Conservation (phyloP, 2,113 vertebrate species). For the Aplodontia rufa region DNA sequence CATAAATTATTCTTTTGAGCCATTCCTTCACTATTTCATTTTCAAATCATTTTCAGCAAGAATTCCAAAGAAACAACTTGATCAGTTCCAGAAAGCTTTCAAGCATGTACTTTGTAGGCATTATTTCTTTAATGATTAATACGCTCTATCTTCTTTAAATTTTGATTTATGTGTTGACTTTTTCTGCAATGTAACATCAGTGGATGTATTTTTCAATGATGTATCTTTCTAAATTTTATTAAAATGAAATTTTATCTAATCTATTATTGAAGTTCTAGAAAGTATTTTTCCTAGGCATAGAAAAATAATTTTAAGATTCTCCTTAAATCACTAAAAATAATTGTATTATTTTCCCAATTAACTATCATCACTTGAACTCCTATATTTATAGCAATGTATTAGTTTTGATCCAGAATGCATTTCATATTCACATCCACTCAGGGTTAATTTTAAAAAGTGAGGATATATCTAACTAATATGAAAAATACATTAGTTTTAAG, state of each 20-base stretch:
- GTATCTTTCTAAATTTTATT: slow-evolving; percentile 20
- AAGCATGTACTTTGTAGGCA: neutral
- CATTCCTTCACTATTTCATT: neutral
- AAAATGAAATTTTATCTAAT: neutral
- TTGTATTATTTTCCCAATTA: slow-evolving; percentile 31
- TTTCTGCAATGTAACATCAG: neutral
- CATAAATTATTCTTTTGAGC: neutral
- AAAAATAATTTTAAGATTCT: slow-evolving; percentile 24
- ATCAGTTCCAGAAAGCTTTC: neutral
- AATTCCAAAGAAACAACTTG: neutral
- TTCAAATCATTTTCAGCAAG: slow-evolving; percentile 3
- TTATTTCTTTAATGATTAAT: neutral
- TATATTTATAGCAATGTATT: neutral
- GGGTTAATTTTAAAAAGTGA: slow-evolving; percentile 34
- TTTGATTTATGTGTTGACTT: neutral
- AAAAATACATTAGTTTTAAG: slow-evolving; percentile 20
- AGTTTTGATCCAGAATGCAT: neutral
- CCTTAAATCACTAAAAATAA: slow-evolving; percentile 1
- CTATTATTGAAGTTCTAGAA: neutral
- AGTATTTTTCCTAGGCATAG: slow-evolving; percentile 13
- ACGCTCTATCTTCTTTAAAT: slow-evolving; percentile 1
- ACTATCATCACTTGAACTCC: neutral
- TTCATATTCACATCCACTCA: slow-evolving; percentile 7
- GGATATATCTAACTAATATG: neutral
- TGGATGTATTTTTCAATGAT: neutral